phyloP scores from a whole-genome alignment of 1,140 invertebrate genomes.

The Diploscapter pachys region DNA sequence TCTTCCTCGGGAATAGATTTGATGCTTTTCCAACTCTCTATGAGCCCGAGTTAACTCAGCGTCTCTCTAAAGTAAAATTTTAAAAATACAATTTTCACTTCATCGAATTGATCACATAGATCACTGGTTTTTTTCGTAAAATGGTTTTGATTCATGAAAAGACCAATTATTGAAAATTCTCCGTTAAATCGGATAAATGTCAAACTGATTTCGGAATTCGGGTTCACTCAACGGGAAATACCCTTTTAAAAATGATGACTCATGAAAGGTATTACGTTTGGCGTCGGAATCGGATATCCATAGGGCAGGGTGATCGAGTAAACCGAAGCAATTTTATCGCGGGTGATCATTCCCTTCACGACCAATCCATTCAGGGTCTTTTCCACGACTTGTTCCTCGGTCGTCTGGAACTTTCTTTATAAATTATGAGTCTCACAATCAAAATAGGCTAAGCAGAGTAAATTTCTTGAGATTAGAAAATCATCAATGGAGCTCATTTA shows the following conservation, averaged over 20 bases:
- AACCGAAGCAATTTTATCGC: slow-evolving; percentile 51
- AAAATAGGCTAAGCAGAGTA: no score
- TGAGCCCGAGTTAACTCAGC: slow-evolving; percentile 55
- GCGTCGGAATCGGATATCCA: slow-evolving; percentile 57
- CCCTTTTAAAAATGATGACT: neutral
- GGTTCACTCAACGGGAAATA: neutral
- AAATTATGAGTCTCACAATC: no score
- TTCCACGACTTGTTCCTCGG: slow-evolving; percentile 54
- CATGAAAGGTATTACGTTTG: slow-evolving; percentile 26
- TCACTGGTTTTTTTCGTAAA: slow-evolving; percentile 10
- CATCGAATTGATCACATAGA: neutral
- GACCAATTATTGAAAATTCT: no score
- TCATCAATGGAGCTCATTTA: no score
- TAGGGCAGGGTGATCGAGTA: slow-evolving; percentile 53
- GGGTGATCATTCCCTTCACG: slow-evolving; percentile 50
- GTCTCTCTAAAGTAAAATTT: slow-evolving; percentile 42
- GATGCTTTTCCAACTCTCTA: slow-evolving; percentile 45
- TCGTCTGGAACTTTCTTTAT: slow-evolving; percentile 36
- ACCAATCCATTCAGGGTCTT: slow-evolving; percentile 55
- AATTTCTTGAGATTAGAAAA: no score
- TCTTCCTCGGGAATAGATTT: slow-evolving; percentile 55
- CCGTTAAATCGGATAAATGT: no score
- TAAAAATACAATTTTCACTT: neutral
- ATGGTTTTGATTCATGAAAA: slow-evolving; percentile 1
- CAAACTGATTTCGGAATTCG: neutral